Conservation (phyloP, 2,888 invertebrate genomes). For the Pherbina coryleti region DNA sequence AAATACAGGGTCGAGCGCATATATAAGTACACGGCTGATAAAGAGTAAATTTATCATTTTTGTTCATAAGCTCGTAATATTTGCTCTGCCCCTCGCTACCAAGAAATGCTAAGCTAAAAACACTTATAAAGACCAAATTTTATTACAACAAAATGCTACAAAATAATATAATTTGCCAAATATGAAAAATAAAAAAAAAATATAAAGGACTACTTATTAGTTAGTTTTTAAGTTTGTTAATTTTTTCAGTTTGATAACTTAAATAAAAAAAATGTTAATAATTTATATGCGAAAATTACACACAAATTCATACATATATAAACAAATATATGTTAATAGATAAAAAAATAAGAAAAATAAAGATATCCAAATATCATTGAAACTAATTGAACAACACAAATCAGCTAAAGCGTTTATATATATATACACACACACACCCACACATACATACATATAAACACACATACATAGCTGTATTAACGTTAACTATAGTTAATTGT, state of each 20-base stretch:
- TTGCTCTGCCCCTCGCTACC: no score
- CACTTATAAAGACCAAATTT: constrained; percentile 11
- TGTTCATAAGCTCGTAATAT: no score
- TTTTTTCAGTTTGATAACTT: not conserved
- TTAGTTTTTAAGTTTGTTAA: not conserved
- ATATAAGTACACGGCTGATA: no score
- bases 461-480: not conserved
- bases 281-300: no score
- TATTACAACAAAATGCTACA: constrained; percentile 2
- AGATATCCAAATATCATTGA: constrained; percentile 41
- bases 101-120: no score
- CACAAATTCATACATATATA: not conserved
- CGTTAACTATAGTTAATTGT: not conserved
- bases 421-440: not conserved
- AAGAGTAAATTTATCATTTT: no score
- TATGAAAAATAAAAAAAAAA: constrained; percentile 1
- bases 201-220: no score
- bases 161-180: constrained; percentile 11
- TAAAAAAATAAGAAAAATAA: constrained; percentile 30
- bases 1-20: constrained; percentile 1
- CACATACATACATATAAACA: not conserved
- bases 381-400: constrained; percentile 44
- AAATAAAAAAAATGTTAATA: not conserved
- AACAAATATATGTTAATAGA: not conserved
- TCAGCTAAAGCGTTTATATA: constrained; percentile 41